Evolutionary conservation across 2,797 vertebrate species (phyloP), one percentile per base, ranked within the genome.

Genomic region (Enteromius argenteus): DNA sequence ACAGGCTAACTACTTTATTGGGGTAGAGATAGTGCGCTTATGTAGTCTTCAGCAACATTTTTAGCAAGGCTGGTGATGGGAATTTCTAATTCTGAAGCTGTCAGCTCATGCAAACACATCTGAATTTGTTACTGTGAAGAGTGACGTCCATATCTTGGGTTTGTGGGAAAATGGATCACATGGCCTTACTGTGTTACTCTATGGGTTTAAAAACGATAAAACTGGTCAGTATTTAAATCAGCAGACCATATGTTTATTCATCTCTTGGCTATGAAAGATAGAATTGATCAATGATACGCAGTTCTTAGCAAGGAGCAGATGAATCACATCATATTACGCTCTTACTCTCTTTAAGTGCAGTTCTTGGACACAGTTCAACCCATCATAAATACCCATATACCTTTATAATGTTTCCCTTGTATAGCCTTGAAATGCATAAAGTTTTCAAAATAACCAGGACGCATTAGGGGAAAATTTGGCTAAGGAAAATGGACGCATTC

Each of bases 211-310:
- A 27, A 32, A 32, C 14, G 27, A 64, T 64, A 64, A 64, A 83
- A 69, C 84, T 42, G 80, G 76, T 86, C 84, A 85, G 81, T 85
- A 88, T 87, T 87, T 80, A 79, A 73, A 32, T 84, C 68, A 81
- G 74, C 17, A 64, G 85, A 64, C 72, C 27, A 42, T 49, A 75
- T 60, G 39, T 68, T 87, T 46, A 78, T 85, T 76, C 35, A 75
- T 72, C 39, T 85, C n/a, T 81, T 81, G 79, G 66, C 81, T 80
- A 80, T 37, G 51, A 62, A 64, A 80, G 71, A 80, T 77, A 69
- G 46, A 71, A 84, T 46, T 53, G 75, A 86, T 82, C 42, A 82
- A 81, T 60, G 75, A 82, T 68, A 64, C 64, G 35, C n/a, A 66
- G 83, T 72, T 69, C 68, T 62, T 62, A 27, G 81, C 46, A 75